Base-by-base conservation (phyloP, 2,888 invertebrate genomes). In the Acanthopleura granulata region DNA sequence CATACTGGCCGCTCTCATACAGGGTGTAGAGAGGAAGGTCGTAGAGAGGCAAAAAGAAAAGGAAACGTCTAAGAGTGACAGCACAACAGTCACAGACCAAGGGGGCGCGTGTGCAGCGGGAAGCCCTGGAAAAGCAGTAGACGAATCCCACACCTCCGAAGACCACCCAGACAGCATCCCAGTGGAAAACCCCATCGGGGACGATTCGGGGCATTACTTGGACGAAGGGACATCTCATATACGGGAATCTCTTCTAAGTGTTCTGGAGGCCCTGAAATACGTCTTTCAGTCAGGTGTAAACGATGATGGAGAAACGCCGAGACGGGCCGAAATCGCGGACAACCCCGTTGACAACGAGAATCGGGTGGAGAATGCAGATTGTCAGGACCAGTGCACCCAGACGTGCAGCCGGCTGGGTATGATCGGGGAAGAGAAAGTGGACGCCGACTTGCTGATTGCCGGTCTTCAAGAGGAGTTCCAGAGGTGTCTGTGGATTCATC, bases 391-490 rank as follows among this genome's bases (percentile, higher is more conserved):
- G 16, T 22, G 27, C 29, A 66, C 66, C 22, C 66, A 66, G 29
- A 66, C 66, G 15, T 22, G 22, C 6, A 27, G 22, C 15, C 66
- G 25, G 1, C 18, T 27, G 22, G 29, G 29, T 27, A 66, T 16
- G 29, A 27, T 27, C 66, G 66, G 66, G 16, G 66, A 66, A 27
- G 66, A 66, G 16, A 22, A 15, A 66, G 66, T 66, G 29, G 66
- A 66, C 29, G 29, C 25, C 6, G 66, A 66, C 15, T 25, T 66
- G 16, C 29, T 66, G 27, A 66, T 66, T 27, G 66, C 25, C 29
- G 66, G 66, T 6, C 66, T 66, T 16, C 25, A 66, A 25, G 66
- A 66, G 29, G 66, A 66, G 29, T 66, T 66, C 25, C 66, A 66
- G 29, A 66, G 66, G 25, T 66, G 66, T 22, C 29, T 66, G 16